These are phyloP conservation scores for Cremastinae sp. DNA, from an alignment of 2,888 invertebrate species.

Conservation along the genomic window DNA sequence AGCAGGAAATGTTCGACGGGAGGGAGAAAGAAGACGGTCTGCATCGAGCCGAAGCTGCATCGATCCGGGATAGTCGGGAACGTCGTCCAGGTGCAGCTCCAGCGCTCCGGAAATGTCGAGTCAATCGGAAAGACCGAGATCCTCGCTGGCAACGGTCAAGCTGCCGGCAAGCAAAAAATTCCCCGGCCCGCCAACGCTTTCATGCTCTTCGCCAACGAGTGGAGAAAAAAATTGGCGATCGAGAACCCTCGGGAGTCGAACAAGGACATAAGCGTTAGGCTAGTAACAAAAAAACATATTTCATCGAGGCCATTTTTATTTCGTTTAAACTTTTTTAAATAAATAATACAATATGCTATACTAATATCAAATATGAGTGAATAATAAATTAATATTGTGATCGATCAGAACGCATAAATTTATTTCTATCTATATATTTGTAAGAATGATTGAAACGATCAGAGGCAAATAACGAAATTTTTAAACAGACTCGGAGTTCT, in stretches of 20 bases:
- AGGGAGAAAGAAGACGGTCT: conserved; percentile 65
- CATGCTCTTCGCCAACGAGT: conserved; percentile 85
- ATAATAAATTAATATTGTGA: too few relatives aligned
- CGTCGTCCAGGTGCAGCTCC: conserved; percentile 65
- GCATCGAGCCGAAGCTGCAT: conserved; percentile 65
- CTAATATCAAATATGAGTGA: too few relatives aligned
- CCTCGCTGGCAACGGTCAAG: conserved; percentile 58
- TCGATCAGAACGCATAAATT: too few relatives aligned
- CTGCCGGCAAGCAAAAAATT: conserved; percentile 79
- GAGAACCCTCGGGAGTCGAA: conserved; percentile 84
- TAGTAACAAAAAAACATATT: conserved; percentile 68
- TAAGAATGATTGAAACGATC: conserved; percentile 8
- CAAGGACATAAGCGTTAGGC: conserved; percentile 84
- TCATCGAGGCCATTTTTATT: background rate
- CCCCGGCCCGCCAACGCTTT: conserved; percentile 85
- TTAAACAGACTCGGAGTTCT: conserved; percentile 81
- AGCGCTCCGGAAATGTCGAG: conserved; percentile 48
- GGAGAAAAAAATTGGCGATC: conserved; percentile 83
- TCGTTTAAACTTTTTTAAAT: background rate
- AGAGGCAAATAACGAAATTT: conserved; percentile 4
- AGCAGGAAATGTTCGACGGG: conserved; percentile 31
- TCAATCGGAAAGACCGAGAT: conserved; percentile 60
- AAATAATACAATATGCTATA: too few relatives aligned
- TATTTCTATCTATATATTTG: too few relatives aligned
- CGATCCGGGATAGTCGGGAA: conserved; percentile 58